phyloP scores from a whole-genome alignment of 2,113 vertebrate species.

The Ploceus nigricollis region DNA sequence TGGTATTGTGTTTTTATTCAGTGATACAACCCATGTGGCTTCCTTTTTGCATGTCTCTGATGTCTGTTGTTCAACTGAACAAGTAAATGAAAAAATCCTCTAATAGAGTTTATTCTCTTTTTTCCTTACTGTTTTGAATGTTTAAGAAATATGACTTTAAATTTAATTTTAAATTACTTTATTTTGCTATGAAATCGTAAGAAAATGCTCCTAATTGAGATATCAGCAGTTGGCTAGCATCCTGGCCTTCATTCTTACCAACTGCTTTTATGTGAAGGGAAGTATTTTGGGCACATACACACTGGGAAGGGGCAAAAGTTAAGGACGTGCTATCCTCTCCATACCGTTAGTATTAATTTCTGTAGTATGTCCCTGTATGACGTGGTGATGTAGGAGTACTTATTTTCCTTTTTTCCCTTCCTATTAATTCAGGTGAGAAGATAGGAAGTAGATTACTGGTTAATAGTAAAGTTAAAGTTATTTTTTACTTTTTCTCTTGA shows the following conservation, averaged over 20 bases:
- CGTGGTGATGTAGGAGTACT: neutral
- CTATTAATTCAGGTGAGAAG: neutral
- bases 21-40: constrained; percentile 70
- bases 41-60: constrained; percentile 22
- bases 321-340: neutral
- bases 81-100: neutral
- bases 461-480: neutral
- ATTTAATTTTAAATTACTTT: neutral
- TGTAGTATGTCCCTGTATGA: neutral
- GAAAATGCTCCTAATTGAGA: neutral
- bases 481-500: neutral
- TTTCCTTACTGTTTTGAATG: neutral
- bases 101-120: neutral
- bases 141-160: neutral
- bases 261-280: neutral
- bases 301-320: neutral
- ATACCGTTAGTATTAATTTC: neutral
- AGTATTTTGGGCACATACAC: neutral
- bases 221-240: neutral
- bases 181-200: neutral
- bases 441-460: neutral
- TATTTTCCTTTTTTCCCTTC: neutral
- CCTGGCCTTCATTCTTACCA: neutral
- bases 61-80: neutral
- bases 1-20: constrained; percentile 77